Evolutionary conservation across 2,113 vertebrate species (phyloP).

Genomic region (Thunnus thynnus): DNA sequence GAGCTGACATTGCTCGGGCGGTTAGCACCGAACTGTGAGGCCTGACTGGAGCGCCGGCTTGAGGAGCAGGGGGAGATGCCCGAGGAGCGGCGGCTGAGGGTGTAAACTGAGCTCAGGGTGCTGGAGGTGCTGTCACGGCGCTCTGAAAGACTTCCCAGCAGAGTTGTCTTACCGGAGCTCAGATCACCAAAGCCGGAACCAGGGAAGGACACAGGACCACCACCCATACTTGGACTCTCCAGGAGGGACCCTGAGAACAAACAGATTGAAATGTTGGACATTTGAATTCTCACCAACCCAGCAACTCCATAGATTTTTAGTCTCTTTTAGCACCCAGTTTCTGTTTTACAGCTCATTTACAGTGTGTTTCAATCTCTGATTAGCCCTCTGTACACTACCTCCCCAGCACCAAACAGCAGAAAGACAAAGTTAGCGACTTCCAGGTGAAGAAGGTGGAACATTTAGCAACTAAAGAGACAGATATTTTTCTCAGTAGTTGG

Average conservation of each 20-base stretch:
- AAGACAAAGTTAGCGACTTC: too few relatives aligned
- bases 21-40: constrained; percentile 87
- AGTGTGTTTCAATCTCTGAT: too few relatives aligned
- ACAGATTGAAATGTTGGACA: neutral
- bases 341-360: too few relatives aligned
- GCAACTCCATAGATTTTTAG: too few relatives aligned
- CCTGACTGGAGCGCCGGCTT: constrained; percentile 91
- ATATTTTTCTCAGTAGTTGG: too few relatives aligned
- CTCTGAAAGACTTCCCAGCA: constrained; percentile 86
- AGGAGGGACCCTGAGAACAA: constrained; percentile 71
- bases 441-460: neutral
- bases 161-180: constrained; percentile 82
- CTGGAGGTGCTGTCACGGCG: constrained; percentile 92
- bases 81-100: constrained; percentile 92
- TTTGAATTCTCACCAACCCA: neutral
- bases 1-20: constrained; percentile 89
- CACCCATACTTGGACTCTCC: constrained; percentile 83
- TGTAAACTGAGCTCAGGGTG: constrained; percentile 92
- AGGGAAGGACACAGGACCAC: constrained; percentile 81
- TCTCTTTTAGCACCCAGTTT: too few relatives aligned
- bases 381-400: too few relatives aligned
- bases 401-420: neutral
- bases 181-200: constrained; percentile 85
- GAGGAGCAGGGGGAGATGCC: constrained; percentile 95
- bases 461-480: too few relatives aligned